Percentiles rank a stretch among this genome's conserved stretches.
Conservation (phyloP, 1,140 invertebrate genomes). For the Helicoverpa armigera region DNA sequence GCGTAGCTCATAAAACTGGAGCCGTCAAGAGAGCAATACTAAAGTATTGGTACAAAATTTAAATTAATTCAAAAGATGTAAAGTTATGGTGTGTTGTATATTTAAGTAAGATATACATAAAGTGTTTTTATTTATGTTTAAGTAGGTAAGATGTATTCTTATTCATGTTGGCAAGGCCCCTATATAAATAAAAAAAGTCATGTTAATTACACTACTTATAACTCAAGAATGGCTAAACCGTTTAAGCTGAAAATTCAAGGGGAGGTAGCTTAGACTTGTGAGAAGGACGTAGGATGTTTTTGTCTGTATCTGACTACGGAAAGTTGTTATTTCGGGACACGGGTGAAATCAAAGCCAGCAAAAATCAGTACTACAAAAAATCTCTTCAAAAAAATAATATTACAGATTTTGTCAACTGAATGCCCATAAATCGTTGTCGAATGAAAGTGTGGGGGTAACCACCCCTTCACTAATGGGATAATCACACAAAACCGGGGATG, state of each 20-base stretch:
- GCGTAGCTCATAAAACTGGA: slow-evolving; percentile 6
- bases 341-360: too few relatives aligned
- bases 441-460: not conserved
- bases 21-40: not conserved
- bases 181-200: too few relatives aligned
- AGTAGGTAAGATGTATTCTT: too few relatives aligned
- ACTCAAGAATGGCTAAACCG: too few relatives aligned
- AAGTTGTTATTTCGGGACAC: too few relatives aligned
- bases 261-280: too few relatives aligned
- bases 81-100: not conserved
- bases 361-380: not conserved
- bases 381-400: not conserved
- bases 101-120: not conserved
- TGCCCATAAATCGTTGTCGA: slow-evolving; percentile 1
- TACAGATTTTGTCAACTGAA: not conserved
- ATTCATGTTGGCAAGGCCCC: too few relatives aligned
- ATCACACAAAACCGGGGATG: slow-evolving; percentile 30
- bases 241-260: too few relatives aligned
- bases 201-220: too few relatives aligned
- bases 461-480: slow-evolving; percentile 31
- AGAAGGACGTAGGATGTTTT: too few relatives aligned
- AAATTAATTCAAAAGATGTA: slow-evolving; percentile 18
- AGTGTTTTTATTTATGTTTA: too few relatives aligned
- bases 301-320: too few relatives aligned
- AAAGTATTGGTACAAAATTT: slow-evolving; percentile 13